Conservation (phyloP, 1,140 invertebrate species). For the Tetramorium alpestre region DNA sequence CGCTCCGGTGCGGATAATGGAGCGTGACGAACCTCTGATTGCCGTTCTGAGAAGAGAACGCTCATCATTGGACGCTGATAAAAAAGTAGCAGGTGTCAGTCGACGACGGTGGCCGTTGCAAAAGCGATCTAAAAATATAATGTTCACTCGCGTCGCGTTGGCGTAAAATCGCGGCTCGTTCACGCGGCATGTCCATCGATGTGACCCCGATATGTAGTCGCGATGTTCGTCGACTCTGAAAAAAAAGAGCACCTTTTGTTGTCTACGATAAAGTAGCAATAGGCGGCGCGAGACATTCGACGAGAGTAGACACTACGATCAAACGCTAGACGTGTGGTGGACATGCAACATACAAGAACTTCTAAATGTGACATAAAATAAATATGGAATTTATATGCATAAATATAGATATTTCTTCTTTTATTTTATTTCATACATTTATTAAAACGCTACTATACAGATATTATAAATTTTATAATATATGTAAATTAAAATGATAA, state of each 20-base stretch:
- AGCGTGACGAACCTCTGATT: conserved; percentile 69
- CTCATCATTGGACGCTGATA: conserved; percentile 64
- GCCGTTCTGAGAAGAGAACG: conserved; percentile 39
- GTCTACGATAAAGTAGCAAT: conserved; percentile 53
- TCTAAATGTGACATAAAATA: background rate
- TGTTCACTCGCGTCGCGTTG: conserved; percentile 71
- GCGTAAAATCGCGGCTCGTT: conserved; percentile 72
- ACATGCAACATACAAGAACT: background rate
- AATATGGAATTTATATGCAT: background rate
- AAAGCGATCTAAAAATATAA: conserved; percentile 72
- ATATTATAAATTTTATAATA: background rate
- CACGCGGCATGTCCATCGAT: conserved; percentile 70
- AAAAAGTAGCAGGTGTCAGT: conserved; percentile 53
- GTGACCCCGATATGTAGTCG: conserved; percentile 73
- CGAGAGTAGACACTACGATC: background rate
- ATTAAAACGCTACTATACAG: background rate
- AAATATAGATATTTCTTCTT: background rate
- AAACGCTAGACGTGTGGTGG: conserved; percentile 16
- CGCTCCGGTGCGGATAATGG: conserved; percentile 55
- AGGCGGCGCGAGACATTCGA: conserved; percentile 27
- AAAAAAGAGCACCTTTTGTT: conserved; percentile 63
- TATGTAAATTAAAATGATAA: background rate
- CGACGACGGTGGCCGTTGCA: conserved; percentile 29
- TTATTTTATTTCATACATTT: background rate
- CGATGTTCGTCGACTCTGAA: conserved; percentile 53